A percentile compares a stretch with the other conserved stretches of the same genome.
These are phyloP conservation scores for Recurvirostra avosetta DNA, from an alignment of 2,113 vertebrate species.

Conservation along the genomic window DNA sequence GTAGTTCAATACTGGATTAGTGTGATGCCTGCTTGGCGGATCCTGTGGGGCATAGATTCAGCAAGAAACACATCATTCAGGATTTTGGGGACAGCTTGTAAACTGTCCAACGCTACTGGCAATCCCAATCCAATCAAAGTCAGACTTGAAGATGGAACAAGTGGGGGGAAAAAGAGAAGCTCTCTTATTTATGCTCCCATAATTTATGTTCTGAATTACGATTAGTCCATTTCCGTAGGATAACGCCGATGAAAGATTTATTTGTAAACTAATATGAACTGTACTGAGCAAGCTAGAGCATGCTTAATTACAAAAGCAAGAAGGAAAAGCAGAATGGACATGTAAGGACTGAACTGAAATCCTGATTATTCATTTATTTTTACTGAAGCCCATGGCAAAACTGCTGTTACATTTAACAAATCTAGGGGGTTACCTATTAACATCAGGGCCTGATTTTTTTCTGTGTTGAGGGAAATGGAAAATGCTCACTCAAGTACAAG, in stretches of 20 bases:
- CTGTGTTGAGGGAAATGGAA: background rate
- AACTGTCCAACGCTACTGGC: background rate
- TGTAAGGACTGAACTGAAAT: background rate
- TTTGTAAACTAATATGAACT: background rate
- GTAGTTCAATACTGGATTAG: constrained; percentile 70
- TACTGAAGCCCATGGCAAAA: background rate
- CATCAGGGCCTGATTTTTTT: background rate
- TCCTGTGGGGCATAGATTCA: background rate
- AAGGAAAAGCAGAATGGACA: background rate
- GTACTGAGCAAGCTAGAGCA: background rate
- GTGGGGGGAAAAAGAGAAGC: accelerated
- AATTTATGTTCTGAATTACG: background rate
- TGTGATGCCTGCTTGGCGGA: constrained; percentile 38
- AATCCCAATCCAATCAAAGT: constrained; percentile 4
- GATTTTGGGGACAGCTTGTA: constrained; percentile 30
- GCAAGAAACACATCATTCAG: background rate
- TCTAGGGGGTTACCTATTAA: background rate
- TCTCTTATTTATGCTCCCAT: background rate
- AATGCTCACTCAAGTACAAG: background rate
- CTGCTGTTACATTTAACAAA: background rate
- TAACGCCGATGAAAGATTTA: background rate
- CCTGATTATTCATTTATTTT: background rate
- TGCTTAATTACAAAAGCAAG: background rate
- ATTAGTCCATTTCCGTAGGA: background rate
- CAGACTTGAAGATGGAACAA: background rate